Conservation (phyloP, 2,797 vertebrate genomes). For the Artibeus jamaicensis region DNA sequence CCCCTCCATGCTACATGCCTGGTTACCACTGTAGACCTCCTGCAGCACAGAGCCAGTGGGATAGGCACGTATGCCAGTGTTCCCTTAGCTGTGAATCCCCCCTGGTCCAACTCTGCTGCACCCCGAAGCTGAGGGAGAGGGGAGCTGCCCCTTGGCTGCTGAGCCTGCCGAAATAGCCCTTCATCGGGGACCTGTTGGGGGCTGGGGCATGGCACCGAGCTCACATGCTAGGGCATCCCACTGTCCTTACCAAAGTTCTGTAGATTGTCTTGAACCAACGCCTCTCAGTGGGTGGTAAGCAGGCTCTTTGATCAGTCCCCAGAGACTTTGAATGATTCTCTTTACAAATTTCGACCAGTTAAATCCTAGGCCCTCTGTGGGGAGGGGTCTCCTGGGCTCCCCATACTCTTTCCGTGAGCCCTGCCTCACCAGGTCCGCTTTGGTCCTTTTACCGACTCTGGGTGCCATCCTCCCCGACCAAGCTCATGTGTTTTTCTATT, state of each 20-base stretch:
- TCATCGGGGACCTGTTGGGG: rapidly evolving
- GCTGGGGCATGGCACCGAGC: rapidly evolving
- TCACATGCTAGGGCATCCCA: rapidly evolving
- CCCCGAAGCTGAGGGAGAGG: background rate
- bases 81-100: background rate
- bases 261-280: background rate
- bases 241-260: background rate
- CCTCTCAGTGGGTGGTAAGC: no score
- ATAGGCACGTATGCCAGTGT: rapidly evolving
- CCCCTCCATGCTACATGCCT: rapidly evolving
- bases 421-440: rapidly evolving
- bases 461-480: no score
- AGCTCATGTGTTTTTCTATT: background rate
- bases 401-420: rapidly evolving
- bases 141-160: no score
- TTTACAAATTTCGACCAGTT: background rate
- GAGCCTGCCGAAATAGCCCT: no score
- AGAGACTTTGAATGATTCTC: no score
- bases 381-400: background rate
- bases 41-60: background rate
- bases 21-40: background rate
- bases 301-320: background rate
- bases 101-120: rapidly evolving
- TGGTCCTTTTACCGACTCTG: no score
- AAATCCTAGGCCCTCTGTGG: rapidly evolving